Percentiles rank a stretch among this genome's conserved stretches.
phyloP scores from a whole-genome alignment of 2,888 invertebrate genomes.

The Cheilosia impressa region DNA sequence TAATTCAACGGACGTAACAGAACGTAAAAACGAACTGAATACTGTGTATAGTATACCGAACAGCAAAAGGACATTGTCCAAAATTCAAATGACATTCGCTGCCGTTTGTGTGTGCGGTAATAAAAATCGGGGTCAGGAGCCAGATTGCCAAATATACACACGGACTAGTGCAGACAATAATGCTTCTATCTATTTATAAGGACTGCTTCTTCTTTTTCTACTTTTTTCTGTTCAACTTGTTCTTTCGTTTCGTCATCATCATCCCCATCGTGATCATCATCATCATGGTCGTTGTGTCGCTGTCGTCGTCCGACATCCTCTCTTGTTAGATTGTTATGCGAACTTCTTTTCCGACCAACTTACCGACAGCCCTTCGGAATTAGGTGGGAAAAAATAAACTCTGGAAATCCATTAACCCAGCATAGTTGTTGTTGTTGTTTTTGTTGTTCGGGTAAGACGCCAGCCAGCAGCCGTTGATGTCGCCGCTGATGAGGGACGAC shows the following conservation, averaged over 20 bases:
- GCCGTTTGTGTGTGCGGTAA: constrained; percentile 47
- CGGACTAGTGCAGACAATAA: not conserved
- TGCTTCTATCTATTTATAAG: not conserved
- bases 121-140: constrained; percentile 67
- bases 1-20: constrained; percentile 66
- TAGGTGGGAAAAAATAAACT: constrained; percentile 72
- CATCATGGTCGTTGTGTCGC: not conserved
- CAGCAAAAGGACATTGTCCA: constrained; percentile 55
- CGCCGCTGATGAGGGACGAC: constrained; percentile 22
- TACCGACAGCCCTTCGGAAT: constrained; percentile 41
- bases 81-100: constrained; percentile 60
- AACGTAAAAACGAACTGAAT: constrained; percentile 56
- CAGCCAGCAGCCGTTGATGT: constrained; percentile 4
- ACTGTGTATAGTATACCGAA: not conserved
- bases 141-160: constrained; percentile 64
- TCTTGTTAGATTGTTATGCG: constrained; percentile 39
- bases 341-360: constrained; percentile 30
- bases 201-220: not conserved
- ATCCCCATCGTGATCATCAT: constrained; percentile 3
- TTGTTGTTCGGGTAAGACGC: constrained; percentile 21
- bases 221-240: constrained; percentile 11
- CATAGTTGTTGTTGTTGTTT: constrained; percentile 13
- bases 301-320: constrained; percentile 22
- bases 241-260: constrained; percentile 4
- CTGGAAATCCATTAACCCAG: constrained; percentile 68